phyloP scores from a whole-genome alignment of 2,888 invertebrate species.

The Brachyopa scutellaris region DNA sequence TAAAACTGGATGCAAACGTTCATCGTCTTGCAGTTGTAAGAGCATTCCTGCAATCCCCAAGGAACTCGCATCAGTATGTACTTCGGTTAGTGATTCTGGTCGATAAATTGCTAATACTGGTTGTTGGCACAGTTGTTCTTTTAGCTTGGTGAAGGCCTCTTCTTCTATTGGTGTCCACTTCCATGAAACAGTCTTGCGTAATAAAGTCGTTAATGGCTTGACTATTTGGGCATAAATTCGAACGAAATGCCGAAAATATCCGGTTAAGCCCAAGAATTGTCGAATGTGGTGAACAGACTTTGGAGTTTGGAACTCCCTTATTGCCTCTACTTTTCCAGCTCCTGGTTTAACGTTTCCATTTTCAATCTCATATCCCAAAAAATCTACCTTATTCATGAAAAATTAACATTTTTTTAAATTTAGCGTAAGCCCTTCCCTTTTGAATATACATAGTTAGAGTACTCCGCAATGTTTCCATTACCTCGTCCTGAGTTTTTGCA shows the following conservation, averaged over 20 bases:
- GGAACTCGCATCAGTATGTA: constrained; percentile 74
- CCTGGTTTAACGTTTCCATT: constrained; percentile 72
- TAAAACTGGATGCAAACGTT: constrained; percentile 63
- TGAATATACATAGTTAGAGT: neutral
- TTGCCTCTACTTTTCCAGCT: constrained; percentile 69
- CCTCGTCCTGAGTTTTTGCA: neutral
- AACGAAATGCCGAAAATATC: constrained; percentile 75
- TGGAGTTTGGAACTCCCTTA: constrained; percentile 70
- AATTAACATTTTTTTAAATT: constrained; percentile 33
- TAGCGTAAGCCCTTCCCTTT: constrained; percentile 1
- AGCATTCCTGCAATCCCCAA: constrained; percentile 73
- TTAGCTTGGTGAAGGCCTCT: constrained; percentile 1
- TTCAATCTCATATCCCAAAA: constrained; percentile 73
- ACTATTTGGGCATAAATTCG: neutral
- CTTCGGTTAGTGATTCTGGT: constrained; percentile 61
- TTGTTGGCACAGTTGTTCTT: constrained; percentile 30
- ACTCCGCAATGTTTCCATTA: neutral
- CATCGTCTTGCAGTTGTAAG: constrained; percentile 61
- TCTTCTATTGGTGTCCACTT: neutral
- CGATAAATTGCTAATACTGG: constrained; percentile 70
- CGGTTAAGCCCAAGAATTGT: constrained; percentile 75
- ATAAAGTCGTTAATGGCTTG: constrained; percentile 53
- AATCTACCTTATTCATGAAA: constrained; percentile 68
- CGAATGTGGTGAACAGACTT: constrained; percentile 72
- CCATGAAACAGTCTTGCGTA: constrained; percentile 26